phyloP scores from a whole-genome alignment of 2,113 vertebrate species.

The Glareola pratincola region DNA sequence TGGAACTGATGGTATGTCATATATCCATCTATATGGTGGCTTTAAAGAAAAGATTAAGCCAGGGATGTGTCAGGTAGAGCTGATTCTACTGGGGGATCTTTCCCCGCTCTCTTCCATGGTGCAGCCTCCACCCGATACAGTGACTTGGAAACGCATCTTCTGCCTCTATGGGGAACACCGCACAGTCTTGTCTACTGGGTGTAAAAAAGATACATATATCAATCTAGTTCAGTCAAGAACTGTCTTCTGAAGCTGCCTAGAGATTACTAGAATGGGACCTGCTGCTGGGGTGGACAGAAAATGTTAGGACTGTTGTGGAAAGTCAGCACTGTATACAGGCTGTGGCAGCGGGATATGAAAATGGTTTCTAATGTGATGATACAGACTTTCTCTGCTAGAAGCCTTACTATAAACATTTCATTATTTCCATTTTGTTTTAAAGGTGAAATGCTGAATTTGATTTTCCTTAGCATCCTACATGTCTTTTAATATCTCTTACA shows the following conservation, averaged over 20 bases:
- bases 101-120: not conserved
- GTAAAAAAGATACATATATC: not conserved
- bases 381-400: not conserved
- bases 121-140: fast-evolving
- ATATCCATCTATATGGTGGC: not conserved
- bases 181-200: not conserved
- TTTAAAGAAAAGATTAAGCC: not conserved
- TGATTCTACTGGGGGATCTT: not conserved
- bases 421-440: not conserved
- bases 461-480: not conserved
- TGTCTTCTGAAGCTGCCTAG: not conserved
- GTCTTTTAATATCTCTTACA: not conserved
- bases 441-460: not conserved
- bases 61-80: not conserved
- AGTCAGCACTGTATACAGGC: not conserved
- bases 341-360: not conserved
- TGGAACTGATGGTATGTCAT: not conserved
- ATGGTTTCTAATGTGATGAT: not conserved
- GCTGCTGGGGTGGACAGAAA: not conserved
- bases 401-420: not conserved
- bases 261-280: not conserved
- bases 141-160: not conserved
- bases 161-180: not conserved
- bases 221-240: not conserved
- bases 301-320: not conserved